Evolutionary conservation across 2,797 vertebrate genomes (phyloP).

Genomic region (Holocentrus rufus): DNA sequence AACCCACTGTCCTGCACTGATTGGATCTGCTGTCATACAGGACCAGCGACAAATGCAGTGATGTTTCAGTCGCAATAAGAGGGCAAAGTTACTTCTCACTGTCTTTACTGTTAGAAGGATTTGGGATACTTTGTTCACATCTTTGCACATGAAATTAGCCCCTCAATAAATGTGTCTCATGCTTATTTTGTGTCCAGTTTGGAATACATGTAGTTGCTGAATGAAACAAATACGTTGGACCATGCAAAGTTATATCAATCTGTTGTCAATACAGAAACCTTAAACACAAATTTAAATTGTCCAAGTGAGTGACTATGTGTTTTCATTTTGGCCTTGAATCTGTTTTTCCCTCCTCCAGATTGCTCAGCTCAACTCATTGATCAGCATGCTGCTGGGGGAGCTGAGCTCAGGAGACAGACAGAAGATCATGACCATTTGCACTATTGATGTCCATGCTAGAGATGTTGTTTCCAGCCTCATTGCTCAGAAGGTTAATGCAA

Average conservation of each 20-base stretch:
- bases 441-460: conserved; percentile 84
- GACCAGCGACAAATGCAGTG: conserved; percentile 69
- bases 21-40: conserved; percentile 74
- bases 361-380: conserved; percentile 85
- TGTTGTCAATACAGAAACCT: conserved; percentile 32
- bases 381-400: conserved; percentile 84
- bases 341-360: conserved; percentile 70
- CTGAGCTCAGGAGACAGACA: conserved; percentile 82
- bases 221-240: neutral
- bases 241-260: neutral
- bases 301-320: neutral
- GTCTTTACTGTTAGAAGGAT: conserved; percentile 44
- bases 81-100: conserved; percentile 55
- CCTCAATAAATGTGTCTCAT: conserved; percentile 49
- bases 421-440: conserved; percentile 89
- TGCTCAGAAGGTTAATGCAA: conserved; percentile 80
- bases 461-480: conserved; percentile 85
- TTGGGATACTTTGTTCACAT: conserved; percentile 3
- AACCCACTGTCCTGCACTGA: conserved; percentile 61
- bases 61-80: conserved; percentile 69
- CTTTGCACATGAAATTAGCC: neutral
- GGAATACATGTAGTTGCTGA: conserved; percentile 42
- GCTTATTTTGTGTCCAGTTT: conserved; percentile 48
- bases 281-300: conserved; percentile 51
- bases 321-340: neutral